These are phyloP conservation scores for Turdus rufiventris DNA, from an alignment of 2,113 vertebrate genomes.

Conservation along the genomic window DNA sequence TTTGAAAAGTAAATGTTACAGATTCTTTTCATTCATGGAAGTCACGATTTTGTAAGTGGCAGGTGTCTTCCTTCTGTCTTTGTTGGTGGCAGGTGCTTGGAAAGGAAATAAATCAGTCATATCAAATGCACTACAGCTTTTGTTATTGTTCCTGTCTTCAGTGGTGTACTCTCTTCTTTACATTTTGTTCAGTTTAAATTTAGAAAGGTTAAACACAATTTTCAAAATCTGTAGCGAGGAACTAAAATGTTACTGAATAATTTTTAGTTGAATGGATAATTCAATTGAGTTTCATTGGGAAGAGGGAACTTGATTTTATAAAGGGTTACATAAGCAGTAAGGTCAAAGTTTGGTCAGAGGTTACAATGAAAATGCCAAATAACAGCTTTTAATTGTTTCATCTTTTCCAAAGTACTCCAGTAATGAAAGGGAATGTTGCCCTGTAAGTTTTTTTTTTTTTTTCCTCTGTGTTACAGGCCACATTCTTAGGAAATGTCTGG, in stretches of 20 bases:
- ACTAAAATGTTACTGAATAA: not conserved
- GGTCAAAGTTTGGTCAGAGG: not conserved
- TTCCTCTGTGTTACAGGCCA: not conserved
- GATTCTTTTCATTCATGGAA: not conserved
- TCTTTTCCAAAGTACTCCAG: not conserved
- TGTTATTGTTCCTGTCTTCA: not conserved
- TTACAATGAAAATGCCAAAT: not conserved
- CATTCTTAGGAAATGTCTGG: not conserved
- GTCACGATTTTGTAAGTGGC: fast-evolving
- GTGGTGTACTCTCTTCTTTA: not conserved
- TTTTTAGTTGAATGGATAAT: not conserved
- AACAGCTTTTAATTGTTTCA: not conserved
- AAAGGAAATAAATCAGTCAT: not conserved
- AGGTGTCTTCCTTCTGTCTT: not conserved
- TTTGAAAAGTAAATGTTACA: not conserved
- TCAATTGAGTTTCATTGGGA: not conserved
- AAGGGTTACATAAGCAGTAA: not conserved
- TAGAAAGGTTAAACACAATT: not conserved
- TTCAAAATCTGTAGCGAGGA: not conserved
- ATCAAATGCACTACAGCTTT: not conserved
- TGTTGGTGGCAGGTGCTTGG: not conserved
- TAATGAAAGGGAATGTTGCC: not conserved
- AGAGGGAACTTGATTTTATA: not conserved
- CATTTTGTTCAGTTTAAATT: not conserved
- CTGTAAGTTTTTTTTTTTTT: not conserved